Conservation (phyloP, 2,797 vertebrate species). For the Tympanoctomys barrerae region DNA sequence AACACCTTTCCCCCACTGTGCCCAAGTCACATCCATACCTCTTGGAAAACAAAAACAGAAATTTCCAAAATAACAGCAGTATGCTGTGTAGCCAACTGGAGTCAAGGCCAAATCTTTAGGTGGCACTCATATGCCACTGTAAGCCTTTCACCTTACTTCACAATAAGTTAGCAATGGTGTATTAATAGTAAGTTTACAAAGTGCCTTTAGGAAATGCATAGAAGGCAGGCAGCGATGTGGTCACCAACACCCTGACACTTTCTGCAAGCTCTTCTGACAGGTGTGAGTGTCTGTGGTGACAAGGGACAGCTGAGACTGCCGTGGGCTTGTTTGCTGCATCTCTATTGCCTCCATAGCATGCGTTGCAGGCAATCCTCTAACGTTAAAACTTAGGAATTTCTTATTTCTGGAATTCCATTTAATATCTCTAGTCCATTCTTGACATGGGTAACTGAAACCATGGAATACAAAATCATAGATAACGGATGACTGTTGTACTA, state of each 20-base stretch:
- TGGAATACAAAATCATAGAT: not conserved
- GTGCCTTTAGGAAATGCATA: not conserved
- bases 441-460: not conserved
- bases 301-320: no score
- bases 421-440: not conserved
- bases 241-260: no score
- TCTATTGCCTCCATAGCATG: no score
- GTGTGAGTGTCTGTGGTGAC: not conserved
- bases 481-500: not conserved
- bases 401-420: not conserved
- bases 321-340: accelerated
- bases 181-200: not conserved
- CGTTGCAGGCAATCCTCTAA: not conserved
- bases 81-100: not conserved
- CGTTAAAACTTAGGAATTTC: not conserved
- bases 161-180: not conserved
- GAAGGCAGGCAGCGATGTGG: not conserved
- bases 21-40: not conserved
- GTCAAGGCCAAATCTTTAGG: not conserved
- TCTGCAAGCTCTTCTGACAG: not conserved
- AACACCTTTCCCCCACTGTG: not conserved
- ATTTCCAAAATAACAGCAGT: not conserved
- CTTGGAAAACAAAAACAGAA: not conserved
- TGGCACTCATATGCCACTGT: no score
- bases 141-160: not conserved